These are phyloP conservation scores for Acronicta aceris DNA, from an alignment of 2,888 invertebrate genomes.

Conservation along the genomic window DNA sequence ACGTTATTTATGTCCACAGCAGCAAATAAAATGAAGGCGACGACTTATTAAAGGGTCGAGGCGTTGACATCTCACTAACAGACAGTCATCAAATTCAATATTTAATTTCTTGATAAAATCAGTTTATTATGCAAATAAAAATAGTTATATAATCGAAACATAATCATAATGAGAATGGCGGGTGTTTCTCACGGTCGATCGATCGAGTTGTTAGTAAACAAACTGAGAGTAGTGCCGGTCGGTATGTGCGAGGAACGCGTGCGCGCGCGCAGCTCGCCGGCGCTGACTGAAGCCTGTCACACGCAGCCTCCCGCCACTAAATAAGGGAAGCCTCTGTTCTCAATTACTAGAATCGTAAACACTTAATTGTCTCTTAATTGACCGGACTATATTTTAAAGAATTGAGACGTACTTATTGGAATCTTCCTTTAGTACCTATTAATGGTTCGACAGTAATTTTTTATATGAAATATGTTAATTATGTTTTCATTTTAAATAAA, in stretches of 20 bases:
- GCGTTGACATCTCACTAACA: slow-evolving; percentile 84
- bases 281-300: slow-evolving; percentile 85
- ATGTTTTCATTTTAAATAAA: background rate
- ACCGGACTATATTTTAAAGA: slow-evolving; percentile 35
- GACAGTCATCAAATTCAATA: slow-evolving; percentile 76
- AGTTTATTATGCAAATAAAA: slow-evolving; percentile 58
- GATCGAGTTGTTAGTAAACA: slow-evolving; percentile 79
- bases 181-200: slow-evolving; percentile 66
- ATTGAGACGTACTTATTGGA: slow-evolving; percentile 25
- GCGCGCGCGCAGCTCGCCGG: slow-evolving; percentile 84
- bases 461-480: too few relatives aligned
- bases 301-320: slow-evolving; percentile 76
- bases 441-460: too few relatives aligned
- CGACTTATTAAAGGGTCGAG: slow-evolving; percentile 77
- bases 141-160: slow-evolving; percentile 57
- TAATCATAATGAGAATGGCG: slow-evolving; percentile 58
- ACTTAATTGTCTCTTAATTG: slow-evolving; percentile 54
- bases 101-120: slow-evolving; percentile 69
- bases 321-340: slow-evolving; percentile 68
- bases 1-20: slow-evolving; percentile 80
- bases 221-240: slow-evolving; percentile 61
- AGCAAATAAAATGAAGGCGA: slow-evolving; percentile 75
- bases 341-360: slow-evolving; percentile 49
- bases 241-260: slow-evolving; percentile 72
- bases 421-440: too few relatives aligned